Base-by-base conservation (phyloP, 2,888 invertebrate species). In the Andrena praecox region DNA sequence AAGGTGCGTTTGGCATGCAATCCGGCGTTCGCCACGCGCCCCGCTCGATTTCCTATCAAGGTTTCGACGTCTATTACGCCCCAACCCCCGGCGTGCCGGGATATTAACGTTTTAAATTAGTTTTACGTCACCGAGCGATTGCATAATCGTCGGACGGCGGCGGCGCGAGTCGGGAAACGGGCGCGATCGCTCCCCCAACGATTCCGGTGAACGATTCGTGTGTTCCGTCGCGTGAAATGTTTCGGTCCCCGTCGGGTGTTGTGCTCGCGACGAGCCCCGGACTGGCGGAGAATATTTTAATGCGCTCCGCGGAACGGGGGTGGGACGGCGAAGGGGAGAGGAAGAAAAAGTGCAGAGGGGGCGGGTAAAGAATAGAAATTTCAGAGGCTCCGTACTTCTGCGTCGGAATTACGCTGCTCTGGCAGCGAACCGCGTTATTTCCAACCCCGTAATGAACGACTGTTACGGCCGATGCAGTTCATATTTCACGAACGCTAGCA, bases 371-470 rank as follows among this genome's bases (percentile, higher is more conserved):
- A 73, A 69, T 74, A 52, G 71, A 64, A 82, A 81, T 78, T 80
- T 80, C 66, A 75, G 48, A 31, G 74, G 27, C 33, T 52, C 52
- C 29, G 71, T 68, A 54, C 66, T 68, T 60, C 42, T 8, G 69
- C 16, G 29, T 52, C 42, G 71, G 63, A 77, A 70, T 64, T 64
- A 69, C 59, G 59, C 29, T 12, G 12, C 42, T 29, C 64, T 24
- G 66, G 62, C 73, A 64, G 78, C 82, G 56, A 71, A 42, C 54
- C 56, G 69, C 52, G 64, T 76, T 62, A 76, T 77, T 77, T 84
- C 77, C 84, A 70, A 68, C 64, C 16, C 16, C 80, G 76, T 88
- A 88, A 89, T 85, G 87, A 86, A 88, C 85, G 74, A 80, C 64
- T 79, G 83, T 56, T 82, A 81, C 80, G 76, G 75, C 75, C 75